A percentile compares a stretch with the other conserved stretches of the same genome.
Evolutionary conservation across 2,888 invertebrate genomes (phyloP).

Genomic region (Bruchidius siliquastri): DNA sequence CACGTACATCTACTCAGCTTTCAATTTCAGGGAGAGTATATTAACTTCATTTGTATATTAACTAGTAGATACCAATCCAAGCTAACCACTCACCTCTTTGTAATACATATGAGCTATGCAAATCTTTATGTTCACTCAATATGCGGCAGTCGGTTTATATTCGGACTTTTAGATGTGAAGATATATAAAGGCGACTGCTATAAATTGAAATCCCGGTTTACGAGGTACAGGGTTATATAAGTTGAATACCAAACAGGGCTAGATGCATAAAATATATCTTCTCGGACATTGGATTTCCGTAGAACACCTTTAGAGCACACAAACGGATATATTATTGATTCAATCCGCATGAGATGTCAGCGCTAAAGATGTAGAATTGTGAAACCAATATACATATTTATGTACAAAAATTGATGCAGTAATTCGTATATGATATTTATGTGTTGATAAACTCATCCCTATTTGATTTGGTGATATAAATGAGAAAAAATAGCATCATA

Average conservation of each 20-base stretch:
- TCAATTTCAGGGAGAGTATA: too few species aligned
- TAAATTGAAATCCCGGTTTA: background rate
- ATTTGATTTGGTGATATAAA: too few species aligned
- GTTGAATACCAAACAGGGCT: background rate
- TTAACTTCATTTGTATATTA: too few species aligned
- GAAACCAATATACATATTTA: too few species aligned
- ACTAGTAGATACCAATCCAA: background rate
- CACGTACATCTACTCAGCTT: too few species aligned
- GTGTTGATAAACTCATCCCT: too few species aligned
- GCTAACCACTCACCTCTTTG: background rate
- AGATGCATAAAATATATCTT: background rate
- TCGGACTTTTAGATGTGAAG: background rate
- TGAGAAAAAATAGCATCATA: too few species aligned
- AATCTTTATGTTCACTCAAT: background rate
- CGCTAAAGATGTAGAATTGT: too few species aligned
- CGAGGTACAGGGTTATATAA: background rate
- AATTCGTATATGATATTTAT: too few species aligned
- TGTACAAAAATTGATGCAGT: too few species aligned
- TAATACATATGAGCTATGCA: background rate
- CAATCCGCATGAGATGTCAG: background rate
- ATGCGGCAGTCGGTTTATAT: background rate
- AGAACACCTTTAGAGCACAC: background rate
- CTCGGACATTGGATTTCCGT: background rate
- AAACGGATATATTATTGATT: background rate
- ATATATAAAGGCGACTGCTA: background rate